These are phyloP conservation scores for Holocentrus rufus DNA, from an alignment of 2,797 vertebrate genomes.

Conservation along the genomic window DNA sequence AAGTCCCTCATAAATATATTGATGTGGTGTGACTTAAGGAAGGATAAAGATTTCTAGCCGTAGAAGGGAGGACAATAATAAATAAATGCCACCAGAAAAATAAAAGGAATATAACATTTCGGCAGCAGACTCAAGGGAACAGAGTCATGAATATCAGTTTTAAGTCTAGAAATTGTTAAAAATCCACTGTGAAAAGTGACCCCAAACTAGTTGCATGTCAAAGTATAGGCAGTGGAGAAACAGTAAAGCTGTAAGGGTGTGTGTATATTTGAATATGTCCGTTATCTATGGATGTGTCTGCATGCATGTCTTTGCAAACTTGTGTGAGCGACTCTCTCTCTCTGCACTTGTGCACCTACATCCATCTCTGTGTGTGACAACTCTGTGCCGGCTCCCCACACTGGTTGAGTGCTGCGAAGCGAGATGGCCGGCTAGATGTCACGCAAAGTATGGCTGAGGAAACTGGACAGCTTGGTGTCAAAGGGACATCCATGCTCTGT, in stretches of 20 bases:
- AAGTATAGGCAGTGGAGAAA: neutral
- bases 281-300: neutral
- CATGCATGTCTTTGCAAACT: neutral
- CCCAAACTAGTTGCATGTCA: neutral
- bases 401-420: neutral
- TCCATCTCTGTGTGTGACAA: neutral
- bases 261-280: neutral
- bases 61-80: neutral
- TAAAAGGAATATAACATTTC: neutral
- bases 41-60: neutral
- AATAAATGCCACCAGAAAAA: neutral
- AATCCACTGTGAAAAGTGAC: neutral
- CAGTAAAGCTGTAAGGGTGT: neutral
- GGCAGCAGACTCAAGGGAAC: conserved; percentile 4
- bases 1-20: conserved; percentile 3
- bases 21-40: neutral
- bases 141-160: neutral
- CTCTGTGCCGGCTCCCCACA: conserved; percentile 1
- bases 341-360: neutral
- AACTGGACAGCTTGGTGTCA: conserved; percentile 55
- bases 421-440: conserved; percentile 28
- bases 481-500: conserved; percentile 36
- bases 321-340: conserved; percentile 9
- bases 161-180: neutral
- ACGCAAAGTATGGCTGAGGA: conserved; percentile 23